Evolutionary conservation across 1,140 invertebrate species (phyloP), one percentile per base, ranked within the genome.

Genomic region (Drosophila kohkoa): DNA sequence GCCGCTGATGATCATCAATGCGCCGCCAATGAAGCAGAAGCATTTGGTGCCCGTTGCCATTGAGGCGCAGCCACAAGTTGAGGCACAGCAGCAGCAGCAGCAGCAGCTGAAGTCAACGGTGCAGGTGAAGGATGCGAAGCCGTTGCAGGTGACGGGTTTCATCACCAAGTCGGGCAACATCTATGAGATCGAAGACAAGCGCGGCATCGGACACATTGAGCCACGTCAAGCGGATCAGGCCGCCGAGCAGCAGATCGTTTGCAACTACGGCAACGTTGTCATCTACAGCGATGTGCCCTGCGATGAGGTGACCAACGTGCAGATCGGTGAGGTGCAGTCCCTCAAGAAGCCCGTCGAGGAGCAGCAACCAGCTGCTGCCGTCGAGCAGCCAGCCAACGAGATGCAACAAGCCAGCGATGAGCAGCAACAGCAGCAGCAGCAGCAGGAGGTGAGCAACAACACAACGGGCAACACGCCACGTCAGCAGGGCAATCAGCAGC

Each of bases 271-370:
- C 68, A 77, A 75, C 11, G 77, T 92, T 28, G 90, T 92, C 5
- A 86, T 92, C 67, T 92, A 92, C 70, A 92, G 90, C 57, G 90
- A 92, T 59, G 90, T 92, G 35, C 90, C 90, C 58, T 92, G 90
- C 55, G 83, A 92, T 3, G 43, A 92, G 65, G 90, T 92, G n/a
- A 85, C 76, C 58, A 79, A 67, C 20, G 79, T 92, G 0, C 75
- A 77, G 3, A 75, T 92, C 3, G 82, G 87, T 11, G 79, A 76
- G 8, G 58, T 90, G 10, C 80, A 81, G n/a, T 10, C 16, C n/a
- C 13, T 54, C 0, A 54, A 43, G 51, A 8, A 10, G 1, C 35
- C 6, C 1, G 1, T 3, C 7, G 7, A 28, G 8, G 55, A 20
- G 0, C 16, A 59, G 1, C 64, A 15, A 5, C 10, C 32, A 8